phyloP scores from a whole-genome alignment of 2,797 vertebrate species.

The Microctenopoma lineatum region DNA sequence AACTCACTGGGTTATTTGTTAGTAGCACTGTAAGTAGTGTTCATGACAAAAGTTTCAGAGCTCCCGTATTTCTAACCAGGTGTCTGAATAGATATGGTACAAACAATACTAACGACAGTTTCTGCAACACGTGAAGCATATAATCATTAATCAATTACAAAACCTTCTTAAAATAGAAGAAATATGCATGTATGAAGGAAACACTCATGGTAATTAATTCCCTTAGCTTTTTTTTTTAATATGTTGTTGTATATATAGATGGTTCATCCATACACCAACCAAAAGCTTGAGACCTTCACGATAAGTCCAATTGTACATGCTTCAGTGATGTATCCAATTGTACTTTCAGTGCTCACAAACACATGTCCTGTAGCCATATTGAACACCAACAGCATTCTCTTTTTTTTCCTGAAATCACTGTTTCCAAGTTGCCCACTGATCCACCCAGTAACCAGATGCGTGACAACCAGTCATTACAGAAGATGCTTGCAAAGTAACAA shows the following conservation, averaged over 20 bases:
- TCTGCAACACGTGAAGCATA: not conserved
- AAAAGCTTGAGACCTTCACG: constrained; percentile 91
- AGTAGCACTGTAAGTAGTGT: not conserved
- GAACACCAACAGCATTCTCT: constrained; percentile 89
- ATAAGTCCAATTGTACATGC: constrained; percentile 91
- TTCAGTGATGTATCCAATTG: constrained; percentile 86
- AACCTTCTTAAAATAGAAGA: not conserved
- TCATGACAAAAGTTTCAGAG: not conserved
- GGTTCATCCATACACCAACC: constrained; percentile 92
- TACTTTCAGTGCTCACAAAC: constrained; percentile 89
- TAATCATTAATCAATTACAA: not conserved
- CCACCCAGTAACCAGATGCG: constrained; percentile 77
- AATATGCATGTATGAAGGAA: constrained; percentile 50
- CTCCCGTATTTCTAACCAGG: not conserved
- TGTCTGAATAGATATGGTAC: not conserved
- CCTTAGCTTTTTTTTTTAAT: constrained; percentile 88
- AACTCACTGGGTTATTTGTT: not conserved
- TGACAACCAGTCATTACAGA: constrained; percentile 79
- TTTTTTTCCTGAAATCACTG: constrained; percentile 83
- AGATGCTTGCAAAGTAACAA: constrained; percentile 83
- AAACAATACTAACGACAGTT: not conserved
- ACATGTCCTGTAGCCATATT: constrained; percentile 87
- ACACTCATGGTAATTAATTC: constrained; percentile 74
- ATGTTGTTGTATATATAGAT: constrained; percentile 95
- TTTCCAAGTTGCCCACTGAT: constrained; percentile 88